A percentile compares a stretch with the other conserved stretches of the same genome.
These are phyloP conservation scores for Hydropsyche tenuis DNA, from an alignment of 1,140 invertebrate genomes.

Conservation along the genomic window DNA sequence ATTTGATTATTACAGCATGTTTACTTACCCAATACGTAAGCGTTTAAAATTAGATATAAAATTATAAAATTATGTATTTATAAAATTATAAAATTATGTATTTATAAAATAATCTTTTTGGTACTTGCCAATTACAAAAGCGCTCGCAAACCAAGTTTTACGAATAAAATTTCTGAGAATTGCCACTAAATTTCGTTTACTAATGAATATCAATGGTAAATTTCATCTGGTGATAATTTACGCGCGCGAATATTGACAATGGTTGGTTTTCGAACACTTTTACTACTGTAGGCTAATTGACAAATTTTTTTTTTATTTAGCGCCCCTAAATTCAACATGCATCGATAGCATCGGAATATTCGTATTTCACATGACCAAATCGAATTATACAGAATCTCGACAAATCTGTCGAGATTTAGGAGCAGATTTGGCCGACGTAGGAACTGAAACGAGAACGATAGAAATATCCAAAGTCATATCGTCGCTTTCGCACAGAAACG, in stretches of 20 bases:
- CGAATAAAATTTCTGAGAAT: no score
- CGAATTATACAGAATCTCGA: constrained; percentile 66
- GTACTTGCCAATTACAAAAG: no score
- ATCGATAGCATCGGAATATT: constrained; percentile 68
- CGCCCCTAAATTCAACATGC: constrained; percentile 62
- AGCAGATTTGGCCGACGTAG: constrained; percentile 65
- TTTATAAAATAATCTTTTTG: no score
- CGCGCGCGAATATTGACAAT: no score
- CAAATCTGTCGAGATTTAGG: constrained; percentile 62
- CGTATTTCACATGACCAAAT: constrained; percentile 56
- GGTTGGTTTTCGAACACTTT: constrained; percentile 33
- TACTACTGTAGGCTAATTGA: constrained; percentile 42
- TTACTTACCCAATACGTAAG: constrained; percentile 62
- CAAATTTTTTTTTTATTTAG: no score
- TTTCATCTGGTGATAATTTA: no score
- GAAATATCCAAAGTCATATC: constrained; percentile 60
- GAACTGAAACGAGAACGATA: constrained; percentile 65
- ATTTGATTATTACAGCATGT: constrained; percentile 68
- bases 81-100: background rate
- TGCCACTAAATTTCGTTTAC: no score
- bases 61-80: background rate
- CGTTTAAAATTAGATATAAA: constrained; percentile 42
- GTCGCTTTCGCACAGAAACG: constrained; percentile 43
- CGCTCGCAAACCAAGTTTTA: no score
- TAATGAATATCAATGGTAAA: no score